Evolutionary conservation across 2,797 vertebrate species (phyloP).

Genomic region (Sebastiscus tertius): DNA sequence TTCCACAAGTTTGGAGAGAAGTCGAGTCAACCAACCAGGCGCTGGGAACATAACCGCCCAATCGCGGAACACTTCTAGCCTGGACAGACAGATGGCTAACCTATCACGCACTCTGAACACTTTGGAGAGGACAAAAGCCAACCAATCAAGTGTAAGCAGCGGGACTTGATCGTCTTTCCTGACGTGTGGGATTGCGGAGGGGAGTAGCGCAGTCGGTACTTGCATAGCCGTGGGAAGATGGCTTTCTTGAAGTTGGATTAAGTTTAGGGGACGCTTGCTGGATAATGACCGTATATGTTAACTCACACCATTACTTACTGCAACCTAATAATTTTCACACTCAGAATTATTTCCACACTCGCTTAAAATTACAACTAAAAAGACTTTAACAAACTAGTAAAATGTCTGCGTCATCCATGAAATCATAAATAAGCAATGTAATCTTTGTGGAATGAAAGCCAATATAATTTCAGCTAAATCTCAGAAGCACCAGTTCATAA

Average conservation of each 20-base stretch:
- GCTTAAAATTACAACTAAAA: slow-evolving; percentile 40
- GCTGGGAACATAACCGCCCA: slow-evolving; percentile 47
- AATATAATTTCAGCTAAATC: not conserved
- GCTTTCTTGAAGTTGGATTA: not conserved
- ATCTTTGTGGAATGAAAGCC: slow-evolving; percentile 11
- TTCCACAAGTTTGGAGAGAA: slow-evolving; percentile 75
- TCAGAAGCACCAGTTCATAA: not conserved
- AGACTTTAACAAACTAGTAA: slow-evolving; percentile 7
- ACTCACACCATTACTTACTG: slow-evolving; percentile 51
- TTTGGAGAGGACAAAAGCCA: slow-evolving; percentile 78
- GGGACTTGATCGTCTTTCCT: slow-evolving; percentile 56
- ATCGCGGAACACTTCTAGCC: slow-evolving; percentile 73
- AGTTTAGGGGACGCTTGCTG: slow-evolving; percentile 7
- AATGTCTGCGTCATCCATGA: slow-evolving; percentile 23
- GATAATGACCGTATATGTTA: slow-evolving; percentile 30
- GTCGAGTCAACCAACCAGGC: slow-evolving; percentile 59
- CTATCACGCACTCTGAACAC: slow-evolving; percentile 64
- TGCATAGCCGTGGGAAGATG: slow-evolving; percentile 68
- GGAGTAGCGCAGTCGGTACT: not conserved
- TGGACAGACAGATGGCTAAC: slow-evolving; percentile 77
- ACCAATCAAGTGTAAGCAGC: slow-evolving; percentile 57
- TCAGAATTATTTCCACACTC: slow-evolving; percentile 15
- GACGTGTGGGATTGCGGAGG: not conserved
- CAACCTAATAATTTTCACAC: slow-evolving; percentile 37
- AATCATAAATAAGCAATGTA: slow-evolving; percentile 7